Conservation (phyloP, 2,888 invertebrate genomes). For the Bellardia pandia region DNA sequence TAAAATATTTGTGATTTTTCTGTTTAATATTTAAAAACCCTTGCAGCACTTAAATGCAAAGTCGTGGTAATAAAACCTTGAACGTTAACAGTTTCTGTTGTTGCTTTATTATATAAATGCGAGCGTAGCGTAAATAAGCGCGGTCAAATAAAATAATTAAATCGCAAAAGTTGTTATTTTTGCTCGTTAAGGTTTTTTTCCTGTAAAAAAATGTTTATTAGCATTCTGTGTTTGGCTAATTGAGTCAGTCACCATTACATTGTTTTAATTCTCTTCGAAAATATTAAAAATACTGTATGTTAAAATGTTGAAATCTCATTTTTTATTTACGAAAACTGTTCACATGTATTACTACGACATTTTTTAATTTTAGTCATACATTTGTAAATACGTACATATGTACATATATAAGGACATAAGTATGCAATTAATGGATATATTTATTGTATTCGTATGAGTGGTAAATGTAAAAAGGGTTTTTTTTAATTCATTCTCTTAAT, state of each 20-base stretch:
- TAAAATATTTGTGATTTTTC: background rate
- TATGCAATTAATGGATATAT: constrained; percentile 16
- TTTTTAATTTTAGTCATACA: too few relatives aligned
- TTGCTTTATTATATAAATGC: background rate
- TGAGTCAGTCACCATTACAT: constrained; percentile 31
- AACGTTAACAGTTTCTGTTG: background rate
- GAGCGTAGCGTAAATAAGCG: background rate
- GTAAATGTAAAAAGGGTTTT: background rate
- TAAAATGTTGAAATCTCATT: constrained; percentile 28
- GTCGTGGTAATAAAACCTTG: constrained; percentile 1
- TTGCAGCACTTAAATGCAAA: background rate
- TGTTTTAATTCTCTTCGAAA: constrained; percentile 23
- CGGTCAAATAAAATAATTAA: constrained; percentile 34
- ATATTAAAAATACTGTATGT: constrained; percentile 19
- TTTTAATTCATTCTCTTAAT: constrained; percentile 8
- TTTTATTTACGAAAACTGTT: constrained; percentile 13
- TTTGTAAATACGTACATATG: background rate
- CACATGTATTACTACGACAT: background rate
- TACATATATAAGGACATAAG: background rate
- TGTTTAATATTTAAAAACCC: constrained; percentile 9
- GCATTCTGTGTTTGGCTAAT: constrained; percentile 38
- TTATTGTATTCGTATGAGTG: background rate
- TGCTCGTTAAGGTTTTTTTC: background rate
- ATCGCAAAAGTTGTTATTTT: constrained; percentile 21
- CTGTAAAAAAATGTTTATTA: constrained; percentile 1